Evolutionary conservation across 2,113 vertebrate species (phyloP), one percentile per base, ranked within the genome.

Genomic region (Rhinolophus sinicus): DNA sequence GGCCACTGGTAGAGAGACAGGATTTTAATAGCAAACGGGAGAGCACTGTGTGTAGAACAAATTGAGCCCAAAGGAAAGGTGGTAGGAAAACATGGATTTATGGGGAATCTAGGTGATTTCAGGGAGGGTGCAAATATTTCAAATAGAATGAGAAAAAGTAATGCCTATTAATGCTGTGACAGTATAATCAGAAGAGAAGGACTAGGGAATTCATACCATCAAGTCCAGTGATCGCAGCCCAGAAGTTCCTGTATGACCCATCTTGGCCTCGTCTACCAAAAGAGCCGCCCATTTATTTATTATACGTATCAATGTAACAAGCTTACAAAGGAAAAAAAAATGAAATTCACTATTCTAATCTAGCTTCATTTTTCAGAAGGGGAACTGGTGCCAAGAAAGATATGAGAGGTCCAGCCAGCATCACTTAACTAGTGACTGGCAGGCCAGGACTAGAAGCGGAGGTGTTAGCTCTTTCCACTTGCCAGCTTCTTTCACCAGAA

Each of bases 21-120:
- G 93, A 85, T 73, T 77, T 85, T 87, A 85, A 88, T 24, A 90
- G 35, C 64, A 84, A 88, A 35, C 77, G 50, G 21, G n/a, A 96
- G 4, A 73, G 21, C 19, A 47, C 15, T 15, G 22, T 22, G 21
- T 84, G 10, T 7, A 80, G 18, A 77, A 70, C 22, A 70, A 87
- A 84, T 56, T 78, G 4, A 94, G 14, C 40, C 21, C 22, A 52
- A 67, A 85, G 60, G 19, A 35, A 28, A 70, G 52, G 21, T 44
- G n/a, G 30, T n/a, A 38, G 26, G 15, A 40, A 82, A 86, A 64
- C 8, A 15, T 24, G 21, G 15, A 35, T 21, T 47, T 24, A 9
- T 6, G 12, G 40, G 35, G 11, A 67, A 56, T 69, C 6, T 13
- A 0, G 4, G 21, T 40, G 44, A 21, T 95, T 80, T 90, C 21